Base-by-base conservation (phyloP, 2,888 invertebrate species). In the Metallyticus violacea region DNA sequence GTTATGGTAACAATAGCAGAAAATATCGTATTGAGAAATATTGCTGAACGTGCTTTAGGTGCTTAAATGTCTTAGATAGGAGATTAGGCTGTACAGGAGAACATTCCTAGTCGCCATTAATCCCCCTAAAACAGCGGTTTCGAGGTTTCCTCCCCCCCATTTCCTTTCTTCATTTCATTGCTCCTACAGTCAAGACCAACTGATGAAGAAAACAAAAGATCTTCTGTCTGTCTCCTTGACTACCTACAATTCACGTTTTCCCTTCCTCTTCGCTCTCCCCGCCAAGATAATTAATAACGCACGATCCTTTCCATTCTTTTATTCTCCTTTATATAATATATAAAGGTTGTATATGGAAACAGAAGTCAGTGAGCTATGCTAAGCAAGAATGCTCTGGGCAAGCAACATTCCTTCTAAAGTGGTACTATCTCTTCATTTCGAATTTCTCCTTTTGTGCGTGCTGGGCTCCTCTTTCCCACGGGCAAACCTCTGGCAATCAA, bases 141-240 rank as follows among this genome's bases (percentile, higher is more conserved):
- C 1, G 22, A 62, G 40, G 15, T 62, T 22, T 22, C 22, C 40
- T 22, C 40, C 40, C 40, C 22, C 15, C 40, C 40, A 15, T 22
- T 62, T 62, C 15, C 40, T 62, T 62, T 62, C 40, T 62, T 62
- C 40, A 62, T 62, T 62, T 62, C 40, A 62, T 62, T 62, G 40
- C 78, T 78, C 78, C 78, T 22, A 25, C 26, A 81, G 81, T 81
- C 81, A 62, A 29, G 26, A 76, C 28, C 83, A 83, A 29, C 77
- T 83, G 83, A 83, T 83, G 83, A 83, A 83, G 83, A 83, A 77
- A 77, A 83, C 83, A 83, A 26, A 77, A 83, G 83, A 83, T 28
- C 77, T 77, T 27, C 27, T 77, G 77, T 77, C 77, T 77, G n/a
- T n/a, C n/a, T n/a, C 15, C 26, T 27, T 26, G 83, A 77, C 77